phyloP scores from a whole-genome alignment of 2,113 vertebrate species.

The Sarotherodon lohbergeri region DNA sequence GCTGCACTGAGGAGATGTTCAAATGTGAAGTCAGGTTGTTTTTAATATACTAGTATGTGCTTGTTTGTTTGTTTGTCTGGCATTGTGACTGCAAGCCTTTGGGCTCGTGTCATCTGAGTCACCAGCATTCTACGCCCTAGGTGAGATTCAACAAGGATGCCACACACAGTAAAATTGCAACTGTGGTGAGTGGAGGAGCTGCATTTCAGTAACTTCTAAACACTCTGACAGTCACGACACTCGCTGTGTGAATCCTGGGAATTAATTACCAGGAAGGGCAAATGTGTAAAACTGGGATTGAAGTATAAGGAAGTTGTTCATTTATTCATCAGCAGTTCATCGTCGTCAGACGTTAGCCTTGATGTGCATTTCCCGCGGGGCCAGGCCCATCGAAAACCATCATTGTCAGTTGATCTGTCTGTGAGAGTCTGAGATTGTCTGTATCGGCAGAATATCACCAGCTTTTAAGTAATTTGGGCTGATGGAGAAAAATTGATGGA shows the following conservation, averaged over 20 bases:
- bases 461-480: background rate
- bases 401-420: background rate
- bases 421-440: background rate
- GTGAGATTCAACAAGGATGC: background rate
- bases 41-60: background rate
- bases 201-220: background rate
- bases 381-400: background rate
- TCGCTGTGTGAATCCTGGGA: conserved; percentile 26
- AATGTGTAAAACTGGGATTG: conserved; percentile 12
- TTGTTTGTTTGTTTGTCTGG: background rate
- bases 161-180: background rate
- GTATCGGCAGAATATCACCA: conserved; percentile 23
- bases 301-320: conserved; percentile 22
- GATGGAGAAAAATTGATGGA: background rate
- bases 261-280: conserved; percentile 49
- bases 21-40: background rate
- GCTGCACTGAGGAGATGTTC: background rate
- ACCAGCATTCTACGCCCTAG: background rate
- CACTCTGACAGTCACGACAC: background rate
- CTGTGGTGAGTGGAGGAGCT: background rate
- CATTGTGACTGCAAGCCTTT: background rate
- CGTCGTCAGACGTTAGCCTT: conserved; percentile 1
- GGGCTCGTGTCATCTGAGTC: conserved; percentile 19
- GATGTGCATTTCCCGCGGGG: background rate
- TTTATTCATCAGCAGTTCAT: conserved; percentile 44